Evolutionary conservation across 1,140 invertebrate species (phyloP).

Genomic region (Cardiocondyla obscurior): DNA sequence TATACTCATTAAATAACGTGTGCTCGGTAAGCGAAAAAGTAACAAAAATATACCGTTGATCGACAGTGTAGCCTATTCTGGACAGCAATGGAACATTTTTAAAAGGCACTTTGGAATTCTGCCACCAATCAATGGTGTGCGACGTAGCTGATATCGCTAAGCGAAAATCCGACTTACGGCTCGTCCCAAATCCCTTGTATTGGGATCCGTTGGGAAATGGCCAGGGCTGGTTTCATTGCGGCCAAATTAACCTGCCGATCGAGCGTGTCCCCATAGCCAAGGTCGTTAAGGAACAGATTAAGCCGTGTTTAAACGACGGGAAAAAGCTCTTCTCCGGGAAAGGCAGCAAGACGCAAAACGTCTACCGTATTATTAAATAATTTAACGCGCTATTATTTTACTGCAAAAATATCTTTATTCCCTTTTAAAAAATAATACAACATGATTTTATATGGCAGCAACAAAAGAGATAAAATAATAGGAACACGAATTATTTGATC

Average conservation of each 20-base stretch:
- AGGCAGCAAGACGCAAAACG: slow-evolving; percentile 1
- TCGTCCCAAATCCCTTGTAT: slow-evolving; percentile 63
- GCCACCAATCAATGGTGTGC: slow-evolving; percentile 79
- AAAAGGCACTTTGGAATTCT: slow-evolving; percentile 79
- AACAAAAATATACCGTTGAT: not conserved
- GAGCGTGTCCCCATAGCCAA: slow-evolving; percentile 71
- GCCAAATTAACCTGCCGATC: slow-evolving; percentile 78
- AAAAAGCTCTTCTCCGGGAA: not conserved
- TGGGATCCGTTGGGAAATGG: slow-evolving; percentile 65
- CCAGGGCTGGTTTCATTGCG: slow-evolving; percentile 71
- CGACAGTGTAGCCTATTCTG: not conserved
- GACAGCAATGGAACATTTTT: slow-evolving; percentile 70
- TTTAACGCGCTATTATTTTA: not conserved
- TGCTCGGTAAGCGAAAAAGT: not conserved
- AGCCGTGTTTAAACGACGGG: not conserved
- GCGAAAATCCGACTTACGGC: slow-evolving; percentile 77
- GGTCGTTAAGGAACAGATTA: slow-evolving; percentile 77
- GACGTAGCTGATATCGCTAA: slow-evolving; percentile 72
- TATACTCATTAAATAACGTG: not conserved
- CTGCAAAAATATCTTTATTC: not conserved
- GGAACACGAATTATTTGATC: slow-evolving; percentile 17
- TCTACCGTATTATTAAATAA: slow-evolving; percentile 20
- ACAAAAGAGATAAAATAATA: slow-evolving; percentile 21
- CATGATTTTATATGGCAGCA: not conserved
- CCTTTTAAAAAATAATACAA: not conserved